A percentile compares a stretch with the other conserved stretches of the same genome.
Conservation (phyloP, 2,113 vertebrate species). For the Nesoenas mayeri region DNA sequence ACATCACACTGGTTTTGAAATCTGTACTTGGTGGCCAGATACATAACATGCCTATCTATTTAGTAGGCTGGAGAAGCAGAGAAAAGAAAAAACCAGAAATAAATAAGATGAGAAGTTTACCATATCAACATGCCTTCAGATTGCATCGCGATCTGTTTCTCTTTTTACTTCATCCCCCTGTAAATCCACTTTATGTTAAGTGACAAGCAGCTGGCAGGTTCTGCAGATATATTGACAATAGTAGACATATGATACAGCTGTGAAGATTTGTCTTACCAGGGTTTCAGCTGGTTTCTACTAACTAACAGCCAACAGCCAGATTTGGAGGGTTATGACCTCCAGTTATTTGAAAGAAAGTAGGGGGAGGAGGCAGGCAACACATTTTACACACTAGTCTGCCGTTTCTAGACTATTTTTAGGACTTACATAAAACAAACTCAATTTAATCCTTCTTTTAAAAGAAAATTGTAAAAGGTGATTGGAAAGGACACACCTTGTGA, state of each 20-base stretch:
- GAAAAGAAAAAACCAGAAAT: neutral
- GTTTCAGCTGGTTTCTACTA: constrained; percentile 53
- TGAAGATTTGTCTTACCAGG: constrained; percentile 52
- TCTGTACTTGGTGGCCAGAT: neutral
- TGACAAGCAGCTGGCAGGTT: constrained; percentile 52
- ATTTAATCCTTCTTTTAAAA: neutral
- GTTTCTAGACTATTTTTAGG: constrained; percentile 5
- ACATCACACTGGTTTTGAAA: neutral
- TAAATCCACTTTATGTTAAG: constrained; percentile 17
- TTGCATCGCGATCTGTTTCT: neutral
- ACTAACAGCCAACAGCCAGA: constrained; percentile 51
- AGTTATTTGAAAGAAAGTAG: neutral
- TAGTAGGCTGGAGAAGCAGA: neutral
- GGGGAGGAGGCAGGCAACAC: neutral
- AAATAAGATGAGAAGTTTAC: neutral
- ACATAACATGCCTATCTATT: fast-evolving
- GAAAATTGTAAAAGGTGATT: neutral
- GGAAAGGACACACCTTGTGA: neutral
- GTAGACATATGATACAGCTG: constrained; percentile 42
- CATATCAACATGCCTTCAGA: neutral
- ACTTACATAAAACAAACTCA: neutral
- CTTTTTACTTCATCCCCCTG: neutral
- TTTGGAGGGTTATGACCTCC: constrained; percentile 48
- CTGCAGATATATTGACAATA: constrained; percentile 39
- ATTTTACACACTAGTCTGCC: neutral